phyloP scores from a whole-genome alignment of 2,888 invertebrate species.

The Xylocampa areola region DNA sequence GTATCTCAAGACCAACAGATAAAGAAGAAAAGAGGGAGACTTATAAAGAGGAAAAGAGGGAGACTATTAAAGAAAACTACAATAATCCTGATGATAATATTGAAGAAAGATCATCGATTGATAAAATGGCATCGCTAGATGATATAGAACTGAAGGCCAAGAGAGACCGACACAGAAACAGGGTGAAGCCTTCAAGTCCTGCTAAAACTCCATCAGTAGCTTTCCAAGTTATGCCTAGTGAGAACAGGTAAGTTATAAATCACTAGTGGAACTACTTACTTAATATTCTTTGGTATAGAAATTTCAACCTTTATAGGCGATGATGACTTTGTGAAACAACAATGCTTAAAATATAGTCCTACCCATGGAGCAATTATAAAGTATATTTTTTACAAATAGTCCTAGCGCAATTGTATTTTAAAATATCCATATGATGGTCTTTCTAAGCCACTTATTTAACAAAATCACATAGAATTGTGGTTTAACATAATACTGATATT shows the following conservation, averaged over 20 bases:
- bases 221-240: constrained; percentile 87
- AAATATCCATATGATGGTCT: no score
- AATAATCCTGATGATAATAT: constrained; percentile 67
- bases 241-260: constrained; percentile 76
- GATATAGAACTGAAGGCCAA: constrained; percentile 65
- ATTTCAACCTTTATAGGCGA: no score
- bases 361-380: no score
- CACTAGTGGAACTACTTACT: not conserved
- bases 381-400: no score
- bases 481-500: no score
- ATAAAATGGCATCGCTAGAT: constrained; percentile 72
- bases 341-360: no score
- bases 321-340: no score
- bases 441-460: no score
- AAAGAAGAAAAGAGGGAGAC: constrained; percentile 55
- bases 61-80: constrained; percentile 64
- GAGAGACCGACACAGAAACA: constrained; percentile 52
- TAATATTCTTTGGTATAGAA: no score
- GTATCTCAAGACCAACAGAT: constrained; percentile 43
- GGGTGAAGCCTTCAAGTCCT: constrained; percentile 68
- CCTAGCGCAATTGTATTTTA: no score
- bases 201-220: constrained; percentile 83
- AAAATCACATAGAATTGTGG: no score
- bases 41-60: constrained; percentile 63
- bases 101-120: constrained; percentile 77